These are phyloP conservation scores for Erpetoichthys calabaricus DNA, from an alignment of 2,797 vertebrate genomes.

Conservation along the genomic window DNA sequence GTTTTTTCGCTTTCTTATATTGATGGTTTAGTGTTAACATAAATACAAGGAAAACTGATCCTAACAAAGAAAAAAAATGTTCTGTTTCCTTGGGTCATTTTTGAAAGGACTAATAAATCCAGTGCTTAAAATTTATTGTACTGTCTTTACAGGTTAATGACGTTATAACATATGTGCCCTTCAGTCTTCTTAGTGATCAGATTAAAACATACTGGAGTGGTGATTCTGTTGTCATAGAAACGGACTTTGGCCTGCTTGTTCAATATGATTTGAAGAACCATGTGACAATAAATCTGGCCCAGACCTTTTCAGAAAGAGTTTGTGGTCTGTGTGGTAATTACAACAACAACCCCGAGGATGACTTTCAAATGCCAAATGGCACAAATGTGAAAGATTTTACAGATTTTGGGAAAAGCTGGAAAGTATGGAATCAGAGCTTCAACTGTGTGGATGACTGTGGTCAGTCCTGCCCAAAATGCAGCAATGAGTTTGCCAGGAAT, in stretches of 20 bases:
- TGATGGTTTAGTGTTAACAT: too few species aligned
- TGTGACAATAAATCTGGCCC: conserved; percentile 30
- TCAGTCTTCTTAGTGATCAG: conserved; percentile 19
- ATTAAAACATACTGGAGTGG: conserved; percentile 25
- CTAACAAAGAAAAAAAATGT: too few species aligned
- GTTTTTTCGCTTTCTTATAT: too few species aligned
- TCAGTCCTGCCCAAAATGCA: conserved; percentile 28
- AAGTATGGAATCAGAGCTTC: conserved; percentile 23
- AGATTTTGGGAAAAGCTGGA: conserved; percentile 40
- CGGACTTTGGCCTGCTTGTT: conserved; percentile 34
- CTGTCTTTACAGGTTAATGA: conserved; percentile 36
- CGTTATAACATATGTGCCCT: conserved; percentile 27
- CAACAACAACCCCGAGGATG: conserved; percentile 22
- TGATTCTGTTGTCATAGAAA: conserved; percentile 21
- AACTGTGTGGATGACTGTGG: conserved; percentile 37
- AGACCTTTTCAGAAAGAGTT: conserved; percentile 25
- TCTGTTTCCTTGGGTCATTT: too few species aligned
- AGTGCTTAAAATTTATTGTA: too few species aligned
- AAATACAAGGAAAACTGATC: too few species aligned
- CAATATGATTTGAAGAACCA: conserved; percentile 37
- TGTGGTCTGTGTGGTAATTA: conserved; percentile 51
- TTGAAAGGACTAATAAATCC: too few species aligned
- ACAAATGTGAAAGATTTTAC: not conserved
- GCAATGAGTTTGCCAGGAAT: not conserved
- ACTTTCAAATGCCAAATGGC: conserved; percentile 16